Percentiles rank a stretch among this genome's conserved stretches.
These are phyloP conservation scores for Zaprionus taronus DNA, from an alignment of 1,140 invertebrate species.

Conservation along the genomic window DNA sequence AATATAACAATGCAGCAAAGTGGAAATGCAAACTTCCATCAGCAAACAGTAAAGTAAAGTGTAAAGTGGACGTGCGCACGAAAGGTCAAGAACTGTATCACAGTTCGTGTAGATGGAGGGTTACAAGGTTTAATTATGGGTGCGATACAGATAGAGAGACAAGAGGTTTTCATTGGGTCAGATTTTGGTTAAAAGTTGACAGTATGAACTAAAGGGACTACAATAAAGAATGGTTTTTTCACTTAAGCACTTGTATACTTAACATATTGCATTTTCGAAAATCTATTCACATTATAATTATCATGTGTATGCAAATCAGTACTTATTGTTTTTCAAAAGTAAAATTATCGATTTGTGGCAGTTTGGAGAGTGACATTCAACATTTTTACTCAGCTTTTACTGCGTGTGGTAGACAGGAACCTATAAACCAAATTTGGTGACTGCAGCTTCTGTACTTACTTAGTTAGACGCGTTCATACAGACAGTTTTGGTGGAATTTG, in stretches of 20 bases:
- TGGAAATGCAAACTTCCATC: not conserved
- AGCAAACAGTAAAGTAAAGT: conserved; percentile 18
- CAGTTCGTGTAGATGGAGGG: not conserved
- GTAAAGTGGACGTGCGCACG: not conserved
- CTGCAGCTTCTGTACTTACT: too few relatives aligned
- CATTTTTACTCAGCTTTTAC: too few relatives aligned
- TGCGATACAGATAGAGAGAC: not conserved
- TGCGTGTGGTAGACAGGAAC: not conserved
- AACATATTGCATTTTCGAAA: not conserved
- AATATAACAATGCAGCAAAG: conserved; percentile 34
- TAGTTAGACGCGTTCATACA: not conserved
- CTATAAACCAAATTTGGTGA: not conserved
- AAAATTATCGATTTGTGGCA: not conserved
- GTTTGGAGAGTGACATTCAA: too few relatives aligned
- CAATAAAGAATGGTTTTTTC: too few relatives aligned
- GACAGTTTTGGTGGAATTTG: not conserved
- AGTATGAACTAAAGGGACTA: too few relatives aligned
- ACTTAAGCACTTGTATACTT: too few relatives aligned
- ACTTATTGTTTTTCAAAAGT: not conserved
- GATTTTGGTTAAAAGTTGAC: not conserved
- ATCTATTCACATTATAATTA: not conserved
- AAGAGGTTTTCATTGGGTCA: too few relatives aligned
- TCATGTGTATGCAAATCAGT: not conserved
- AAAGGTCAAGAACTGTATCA: conserved; percentile 22
- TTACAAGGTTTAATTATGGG: conserved; percentile 17